Evolutionary conservation across 2,888 invertebrate genomes (phyloP).

Genomic region (Cynaeus angustus): DNA sequence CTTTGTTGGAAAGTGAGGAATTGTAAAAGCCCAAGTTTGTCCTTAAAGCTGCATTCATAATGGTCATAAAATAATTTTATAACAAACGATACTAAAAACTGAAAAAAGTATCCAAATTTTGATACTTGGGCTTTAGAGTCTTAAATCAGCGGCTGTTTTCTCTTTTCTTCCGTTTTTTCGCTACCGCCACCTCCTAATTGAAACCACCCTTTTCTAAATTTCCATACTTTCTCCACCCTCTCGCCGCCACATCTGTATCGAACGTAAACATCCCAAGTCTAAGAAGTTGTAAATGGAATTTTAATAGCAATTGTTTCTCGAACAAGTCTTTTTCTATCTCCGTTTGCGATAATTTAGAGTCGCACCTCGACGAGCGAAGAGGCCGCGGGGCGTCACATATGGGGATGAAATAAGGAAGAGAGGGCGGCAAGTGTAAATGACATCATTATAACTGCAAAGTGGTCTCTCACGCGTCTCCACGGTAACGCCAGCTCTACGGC

Average conservation of each 20-base stretch:
- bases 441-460: slow-evolving; percentile 74
- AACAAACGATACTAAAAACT: too few species aligned
- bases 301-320: slow-evolving; percentile 61
- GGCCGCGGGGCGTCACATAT: slow-evolving; percentile 64
- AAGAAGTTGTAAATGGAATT: slow-evolving; percentile 59
- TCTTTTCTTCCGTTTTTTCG: background rate
- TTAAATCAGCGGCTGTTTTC: too few species aligned
- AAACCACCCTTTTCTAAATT: background rate
- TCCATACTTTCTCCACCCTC: slow-evolving; percentile 13
- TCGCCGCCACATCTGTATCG: slow-evolving; percentile 34
- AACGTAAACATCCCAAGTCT: slow-evolving; percentile 26
- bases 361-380: slow-evolving; percentile 47
- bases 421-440: slow-evolving; percentile 73
- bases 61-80: too few species aligned
- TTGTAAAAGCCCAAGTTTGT: background rate
- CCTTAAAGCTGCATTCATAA: too few species aligned
- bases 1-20: background rate
- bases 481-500: slow-evolving; percentile 69
- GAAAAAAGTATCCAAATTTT: too few species aligned
- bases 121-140: too few species aligned
- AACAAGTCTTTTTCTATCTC: slow-evolving; percentile 53
- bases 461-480: slow-evolving; percentile 71
- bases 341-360: slow-evolving; percentile 57
- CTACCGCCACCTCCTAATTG: background rate
- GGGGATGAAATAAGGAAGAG: slow-evolving; percentile 69